Conservation (phyloP, 2,113 vertebrate species). For the Oreochromis niloticus region DNA sequence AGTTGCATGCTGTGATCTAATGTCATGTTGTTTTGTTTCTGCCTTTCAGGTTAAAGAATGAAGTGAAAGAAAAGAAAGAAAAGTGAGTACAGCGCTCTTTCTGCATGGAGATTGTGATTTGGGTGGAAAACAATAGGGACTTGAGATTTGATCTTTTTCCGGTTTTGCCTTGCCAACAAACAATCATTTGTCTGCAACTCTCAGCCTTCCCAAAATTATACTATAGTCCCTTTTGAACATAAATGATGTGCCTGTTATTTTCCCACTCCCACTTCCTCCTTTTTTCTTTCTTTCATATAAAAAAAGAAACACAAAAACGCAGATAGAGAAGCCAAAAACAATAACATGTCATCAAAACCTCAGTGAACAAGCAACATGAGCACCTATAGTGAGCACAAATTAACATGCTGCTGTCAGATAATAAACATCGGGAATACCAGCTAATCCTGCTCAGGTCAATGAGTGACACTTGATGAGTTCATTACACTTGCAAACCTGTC, state of each 20-base stretch:
- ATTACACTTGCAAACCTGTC: neutral
- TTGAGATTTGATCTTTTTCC: conserved; percentile 38
- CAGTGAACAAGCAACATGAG: neutral
- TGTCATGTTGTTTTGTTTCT: conserved; percentile 50
- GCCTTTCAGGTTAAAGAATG: conserved; percentile 89
- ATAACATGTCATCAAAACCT: neutral
- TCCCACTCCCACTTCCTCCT: neutral
- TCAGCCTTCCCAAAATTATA: neutral
- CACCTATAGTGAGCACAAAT: neutral
- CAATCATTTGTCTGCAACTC: neutral
- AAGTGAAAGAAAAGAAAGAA: conserved; percentile 84
- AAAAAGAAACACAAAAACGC: neutral
- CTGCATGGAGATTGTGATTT: conserved; percentile 32
- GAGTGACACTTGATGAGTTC: conserved; percentile 41
- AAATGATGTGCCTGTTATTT: neutral
- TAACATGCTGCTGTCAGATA: neutral
- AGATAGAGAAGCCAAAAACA: neutral
- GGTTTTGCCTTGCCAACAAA: conserved; percentile 10
- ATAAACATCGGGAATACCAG: conserved; percentile 4
- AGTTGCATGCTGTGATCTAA: conserved; percentile 38
- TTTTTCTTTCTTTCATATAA: neutral
- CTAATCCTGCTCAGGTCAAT: conserved; percentile 25
- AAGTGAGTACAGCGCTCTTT: conserved; percentile 82
- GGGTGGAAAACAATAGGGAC: conserved; percentile 19
- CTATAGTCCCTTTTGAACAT: neutral